Conservation (phyloP, 2,888 invertebrate species). For the Scrobipalpa atriplicella region DNA sequence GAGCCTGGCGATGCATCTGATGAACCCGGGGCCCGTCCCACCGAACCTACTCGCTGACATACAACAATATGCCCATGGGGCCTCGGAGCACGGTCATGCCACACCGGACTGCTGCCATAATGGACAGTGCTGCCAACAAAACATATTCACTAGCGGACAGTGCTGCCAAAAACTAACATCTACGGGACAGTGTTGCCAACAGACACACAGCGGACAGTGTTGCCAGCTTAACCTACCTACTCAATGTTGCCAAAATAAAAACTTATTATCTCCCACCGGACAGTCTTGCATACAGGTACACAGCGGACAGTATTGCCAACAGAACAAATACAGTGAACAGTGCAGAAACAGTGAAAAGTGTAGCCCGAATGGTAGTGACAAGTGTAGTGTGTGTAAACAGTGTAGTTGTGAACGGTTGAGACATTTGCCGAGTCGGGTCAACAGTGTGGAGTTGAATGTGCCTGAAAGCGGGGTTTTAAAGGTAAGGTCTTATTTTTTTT, state of each 20-base stretch:
- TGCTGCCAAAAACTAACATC: background rate
- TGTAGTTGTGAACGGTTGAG: slow-evolving; percentile 34
- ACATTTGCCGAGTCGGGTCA: slow-evolving; percentile 47
- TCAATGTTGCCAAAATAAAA: background rate
- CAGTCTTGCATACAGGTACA: slow-evolving; percentile 3
- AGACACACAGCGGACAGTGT: background rate
- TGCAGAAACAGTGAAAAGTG: slow-evolving; percentile 1
- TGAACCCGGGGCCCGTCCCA: slow-evolving; percentile 84
- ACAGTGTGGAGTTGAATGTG: slow-evolving; percentile 40
- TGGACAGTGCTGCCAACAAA: slow-evolving; percentile 28
- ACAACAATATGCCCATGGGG: slow-evolving; percentile 82
- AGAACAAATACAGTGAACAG: slow-evolving; percentile 31
- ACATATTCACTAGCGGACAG: slow-evolving; percentile 33
- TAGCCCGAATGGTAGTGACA: background rate
- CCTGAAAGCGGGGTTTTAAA: slow-evolving; percentile 45
- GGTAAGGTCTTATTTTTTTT: slow-evolving; percentile 37
- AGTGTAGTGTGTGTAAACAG: slow-evolving; percentile 32
- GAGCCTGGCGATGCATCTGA: slow-evolving; percentile 88
- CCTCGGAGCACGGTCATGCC: slow-evolving; percentile 83
- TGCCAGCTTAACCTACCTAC: background rate
- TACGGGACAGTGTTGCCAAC: background rate
- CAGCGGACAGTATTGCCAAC: slow-evolving; percentile 30
- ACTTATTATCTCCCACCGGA: slow-evolving; percentile 19
- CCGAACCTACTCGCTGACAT: slow-evolving; percentile 89
- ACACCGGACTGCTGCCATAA: slow-evolving; percentile 53